Conservation (phyloP, 2,797 vertebrate genomes). For the Labroides dimidiatus region DNA sequence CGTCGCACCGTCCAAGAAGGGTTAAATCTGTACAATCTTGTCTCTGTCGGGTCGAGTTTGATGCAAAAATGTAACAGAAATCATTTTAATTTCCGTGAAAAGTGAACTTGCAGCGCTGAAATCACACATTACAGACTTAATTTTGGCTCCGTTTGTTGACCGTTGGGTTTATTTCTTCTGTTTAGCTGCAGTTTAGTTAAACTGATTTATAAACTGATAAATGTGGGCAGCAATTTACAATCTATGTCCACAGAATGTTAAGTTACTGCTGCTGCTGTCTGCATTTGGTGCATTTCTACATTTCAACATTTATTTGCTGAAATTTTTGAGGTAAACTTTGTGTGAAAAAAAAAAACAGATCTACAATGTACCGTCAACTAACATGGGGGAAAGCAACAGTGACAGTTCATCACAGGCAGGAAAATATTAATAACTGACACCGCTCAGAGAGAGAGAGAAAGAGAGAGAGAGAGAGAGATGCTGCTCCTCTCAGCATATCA, state of each 20-base stretch:
- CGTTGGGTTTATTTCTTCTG: neutral
- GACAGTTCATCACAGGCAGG: neutral
- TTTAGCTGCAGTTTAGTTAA: neutral
- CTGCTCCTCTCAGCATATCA: conserved; percentile 34
- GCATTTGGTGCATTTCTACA: conserved; percentile 1
- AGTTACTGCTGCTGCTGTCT: neutral
- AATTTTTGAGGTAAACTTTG: neutral
- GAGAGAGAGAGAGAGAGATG: neutral
- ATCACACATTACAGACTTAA: neutral
- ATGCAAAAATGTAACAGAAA: too few species aligned
- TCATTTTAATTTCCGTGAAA: neutral
- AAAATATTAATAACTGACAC: conserved; percentile 21
- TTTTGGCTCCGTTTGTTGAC: neutral
- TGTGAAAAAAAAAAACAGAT: neutral
- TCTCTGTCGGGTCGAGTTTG: neutral
- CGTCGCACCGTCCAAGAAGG: conserved; percentile 7
- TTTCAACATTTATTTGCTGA: neutral
- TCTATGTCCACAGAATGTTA: neutral
- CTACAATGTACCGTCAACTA: neutral
- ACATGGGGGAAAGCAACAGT: neutral
- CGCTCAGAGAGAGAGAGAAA: neutral
- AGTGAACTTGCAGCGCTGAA: neutral
- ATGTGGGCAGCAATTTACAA: too few species aligned
- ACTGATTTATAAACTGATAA: neutral
- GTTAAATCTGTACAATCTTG: neutral